Evolutionary conservation across 2,888 invertebrate genomes (phyloP).

Genomic region (Euplagia quadripunctaria): DNA sequence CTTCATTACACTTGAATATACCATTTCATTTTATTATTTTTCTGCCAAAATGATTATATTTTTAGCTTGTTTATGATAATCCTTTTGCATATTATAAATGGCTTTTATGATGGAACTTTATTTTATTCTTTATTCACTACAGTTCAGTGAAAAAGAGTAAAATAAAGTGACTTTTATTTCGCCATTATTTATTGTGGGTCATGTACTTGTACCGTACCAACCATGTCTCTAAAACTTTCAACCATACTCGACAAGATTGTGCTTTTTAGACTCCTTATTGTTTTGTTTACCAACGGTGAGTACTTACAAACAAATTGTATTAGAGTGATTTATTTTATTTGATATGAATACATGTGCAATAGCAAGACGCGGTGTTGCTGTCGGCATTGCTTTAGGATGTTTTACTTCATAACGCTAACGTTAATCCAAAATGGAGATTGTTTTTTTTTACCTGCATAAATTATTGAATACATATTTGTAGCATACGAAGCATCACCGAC

Average conservation of each 20-base stretch:
- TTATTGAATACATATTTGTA: neutral
- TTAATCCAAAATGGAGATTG: neutral
- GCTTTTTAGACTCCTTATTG: conserved; percentile 38
- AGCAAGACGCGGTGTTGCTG: conserved; percentile 34
- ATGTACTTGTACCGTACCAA: neutral
- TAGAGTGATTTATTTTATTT: conserved; percentile 57
- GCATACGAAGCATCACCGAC: conserved; percentile 33
- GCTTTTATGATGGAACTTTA: neutral
- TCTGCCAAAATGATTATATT: neutral
- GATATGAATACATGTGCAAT: conserved; percentile 67
- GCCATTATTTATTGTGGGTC: too few species aligned
- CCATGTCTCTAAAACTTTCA: conserved; percentile 16
- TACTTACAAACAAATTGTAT: conserved; percentile 49
- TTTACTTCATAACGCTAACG: neutral
- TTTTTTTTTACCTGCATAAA: neutral
- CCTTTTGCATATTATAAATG: neutral
- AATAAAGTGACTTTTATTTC: neutral
- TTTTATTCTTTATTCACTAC: neutral
- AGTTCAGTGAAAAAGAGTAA: neutral
- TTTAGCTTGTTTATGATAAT: neutral
- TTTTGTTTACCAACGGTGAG: conserved; percentile 67
- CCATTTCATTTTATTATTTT: neutral
- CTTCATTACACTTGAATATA: neutral
- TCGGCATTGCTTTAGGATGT: conserved; percentile 30
- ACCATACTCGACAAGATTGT: conserved; percentile 38